Percentiles rank a stretch among this genome's conserved stretches.
Evolutionary conservation across 2,113 vertebrate genomes (phyloP).

Genomic region (Hippopotamus amphibius): DNA sequence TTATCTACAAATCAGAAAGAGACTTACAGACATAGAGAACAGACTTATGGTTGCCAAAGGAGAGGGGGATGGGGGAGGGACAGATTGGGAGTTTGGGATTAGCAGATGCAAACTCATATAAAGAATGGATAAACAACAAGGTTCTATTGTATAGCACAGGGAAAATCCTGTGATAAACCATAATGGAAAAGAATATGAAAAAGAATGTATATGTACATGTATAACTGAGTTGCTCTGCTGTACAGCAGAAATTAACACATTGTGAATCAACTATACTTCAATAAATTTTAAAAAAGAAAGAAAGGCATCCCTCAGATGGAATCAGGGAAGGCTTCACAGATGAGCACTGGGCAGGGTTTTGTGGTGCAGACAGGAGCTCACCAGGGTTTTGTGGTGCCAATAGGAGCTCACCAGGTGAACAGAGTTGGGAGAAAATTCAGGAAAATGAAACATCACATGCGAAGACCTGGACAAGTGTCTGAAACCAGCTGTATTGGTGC

Average conservation of each 20-base stretch:
- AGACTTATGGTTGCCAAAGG: background rate
- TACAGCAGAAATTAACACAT: background rate
- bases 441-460: background rate
- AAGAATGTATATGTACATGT: background rate
- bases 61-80: background rate
- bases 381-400: background rate
- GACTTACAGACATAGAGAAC: background rate
- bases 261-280: background rate
- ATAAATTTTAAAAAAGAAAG: background rate
- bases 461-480: too few relatives aligned
- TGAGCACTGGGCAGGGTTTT: background rate
- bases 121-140: background rate
- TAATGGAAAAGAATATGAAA: background rate
- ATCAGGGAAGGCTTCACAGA: background rate
- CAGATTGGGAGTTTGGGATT: background rate
- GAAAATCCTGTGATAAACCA: background rate
- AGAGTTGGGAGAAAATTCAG: background rate
- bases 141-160: background rate
- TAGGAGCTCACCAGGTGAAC: background rate
- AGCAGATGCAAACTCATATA: background rate
- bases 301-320: background rate
- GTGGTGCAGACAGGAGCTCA: background rate
- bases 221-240: background rate
- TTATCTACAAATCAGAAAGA: background rate
- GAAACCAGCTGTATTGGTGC: background rate